phyloP scores from a whole-genome alignment of 2,797 vertebrate genomes.

The Tinamus major region DNA sequence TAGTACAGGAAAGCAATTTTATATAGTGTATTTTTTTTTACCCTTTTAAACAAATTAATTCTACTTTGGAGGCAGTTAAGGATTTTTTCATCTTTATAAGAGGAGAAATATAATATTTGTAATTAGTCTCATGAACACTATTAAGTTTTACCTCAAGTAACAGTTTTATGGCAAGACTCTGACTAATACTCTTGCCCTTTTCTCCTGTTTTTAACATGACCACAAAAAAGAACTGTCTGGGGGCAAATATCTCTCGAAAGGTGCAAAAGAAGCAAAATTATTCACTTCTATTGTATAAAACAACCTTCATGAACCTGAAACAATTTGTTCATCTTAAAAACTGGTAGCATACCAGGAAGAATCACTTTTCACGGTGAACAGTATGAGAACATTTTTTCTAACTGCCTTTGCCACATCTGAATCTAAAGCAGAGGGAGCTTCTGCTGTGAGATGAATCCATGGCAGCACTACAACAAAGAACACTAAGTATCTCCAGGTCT shows the following conservation, averaged over 20 bases:
- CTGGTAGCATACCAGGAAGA: neutral
- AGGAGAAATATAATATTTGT: conserved; percentile 1
- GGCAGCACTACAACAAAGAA: neutral
- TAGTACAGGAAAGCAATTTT: neutral
- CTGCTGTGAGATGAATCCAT: neutral
- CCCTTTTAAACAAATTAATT: neutral
- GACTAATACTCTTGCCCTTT: neutral
- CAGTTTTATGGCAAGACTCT: neutral
- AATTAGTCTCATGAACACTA: neutral
- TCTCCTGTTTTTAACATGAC: neutral
- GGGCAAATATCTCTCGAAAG: neutral
- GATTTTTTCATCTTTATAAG: neutral
- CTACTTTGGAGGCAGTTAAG: neutral
- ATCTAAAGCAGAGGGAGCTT: neutral
- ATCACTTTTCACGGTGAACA: neutral
- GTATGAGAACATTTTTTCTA: neutral
- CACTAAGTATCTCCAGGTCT: neutral
- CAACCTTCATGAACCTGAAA: neutral
- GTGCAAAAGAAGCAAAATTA: neutral
- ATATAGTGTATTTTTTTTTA: neutral
- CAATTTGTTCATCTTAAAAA: neutral
- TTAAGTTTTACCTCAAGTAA: conserved; percentile 13
- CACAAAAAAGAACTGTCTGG: neutral
- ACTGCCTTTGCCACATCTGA: neutral
- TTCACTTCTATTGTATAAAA: conserved; percentile 10